Conservation (phyloP, 1,140 invertebrate species). For the Rhizoglyphus robini region DNA sequence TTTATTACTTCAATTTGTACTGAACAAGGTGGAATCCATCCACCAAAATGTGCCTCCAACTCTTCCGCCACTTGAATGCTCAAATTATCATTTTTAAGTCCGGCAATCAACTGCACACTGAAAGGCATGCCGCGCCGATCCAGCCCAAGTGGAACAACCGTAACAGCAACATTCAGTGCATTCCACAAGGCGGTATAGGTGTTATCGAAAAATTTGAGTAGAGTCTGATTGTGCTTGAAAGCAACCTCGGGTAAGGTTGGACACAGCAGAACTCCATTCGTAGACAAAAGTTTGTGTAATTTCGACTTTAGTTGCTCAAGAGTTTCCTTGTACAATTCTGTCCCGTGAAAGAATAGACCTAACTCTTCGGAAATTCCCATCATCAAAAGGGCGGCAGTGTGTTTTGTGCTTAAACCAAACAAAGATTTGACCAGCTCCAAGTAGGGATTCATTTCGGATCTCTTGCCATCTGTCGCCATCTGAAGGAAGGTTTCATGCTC, state of each 20-base stretch:
- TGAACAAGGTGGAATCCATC: constrained; percentile 27
- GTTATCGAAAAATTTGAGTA: constrained; percentile 68
- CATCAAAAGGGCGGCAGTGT: constrained; percentile 15
- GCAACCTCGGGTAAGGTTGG: constrained; percentile 67
- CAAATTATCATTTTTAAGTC: constrained; percentile 29
- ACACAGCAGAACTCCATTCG: constrained; percentile 68
- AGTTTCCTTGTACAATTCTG: not conserved
- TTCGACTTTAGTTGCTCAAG: constrained; percentile 34
- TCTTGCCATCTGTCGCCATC: not conserved
- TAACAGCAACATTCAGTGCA: constrained; percentile 36
- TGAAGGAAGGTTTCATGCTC: not conserved
- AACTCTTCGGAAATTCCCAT: not conserved
- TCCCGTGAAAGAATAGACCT: not conserved
- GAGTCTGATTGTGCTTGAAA: constrained; percentile 63
- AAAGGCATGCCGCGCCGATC: constrained; percentile 34
- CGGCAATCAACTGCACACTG: constrained; percentile 36
- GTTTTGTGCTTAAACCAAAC: constrained; percentile 9
- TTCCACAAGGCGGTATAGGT: constrained; percentile 50
- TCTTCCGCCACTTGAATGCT: constrained; percentile 30
- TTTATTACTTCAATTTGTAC: not conserved
- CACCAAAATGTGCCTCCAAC: constrained; percentile 30
- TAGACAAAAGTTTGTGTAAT: constrained; percentile 34
- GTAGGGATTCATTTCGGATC: constrained; percentile 4
- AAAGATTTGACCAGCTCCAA: constrained; percentile 20
- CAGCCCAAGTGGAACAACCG: constrained; percentile 35